Percentiles rank a stretch among this genome's conserved stretches.
Evolutionary conservation across 2,888 invertebrate species (phyloP).

Genomic region (Coremacera marginata): DNA sequence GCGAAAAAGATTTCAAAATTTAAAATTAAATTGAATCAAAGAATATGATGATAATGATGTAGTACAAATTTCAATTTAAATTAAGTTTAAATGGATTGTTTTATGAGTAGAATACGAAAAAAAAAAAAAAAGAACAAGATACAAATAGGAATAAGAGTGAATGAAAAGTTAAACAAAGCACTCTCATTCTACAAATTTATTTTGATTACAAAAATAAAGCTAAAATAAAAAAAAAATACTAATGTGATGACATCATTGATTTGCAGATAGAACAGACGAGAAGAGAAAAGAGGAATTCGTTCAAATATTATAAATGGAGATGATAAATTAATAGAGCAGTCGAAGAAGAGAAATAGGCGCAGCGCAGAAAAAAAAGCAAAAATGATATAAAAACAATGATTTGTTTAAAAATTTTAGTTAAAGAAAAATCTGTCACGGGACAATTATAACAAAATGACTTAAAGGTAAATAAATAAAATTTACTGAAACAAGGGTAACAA

Average conservation of each 20-base stretch:
- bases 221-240: background rate
- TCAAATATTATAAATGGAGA: background rate
- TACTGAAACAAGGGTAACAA: background rate
- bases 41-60: background rate
- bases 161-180: too few species aligned
- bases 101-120: background rate
- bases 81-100: too few species aligned
- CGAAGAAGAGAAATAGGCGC: background rate
- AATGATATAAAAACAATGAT: background rate
- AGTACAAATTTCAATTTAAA: background rate
- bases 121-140: background rate
- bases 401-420: too few species aligned
- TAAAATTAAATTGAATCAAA: background rate
- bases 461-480: background rate
- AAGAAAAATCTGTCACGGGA: too few species aligned
- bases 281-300: background rate
- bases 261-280: background rate
- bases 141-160: too few species aligned
- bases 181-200: background rate
- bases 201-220: conserved; percentile 3
- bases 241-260: conserved; percentile 4
- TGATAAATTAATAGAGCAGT: background rate
- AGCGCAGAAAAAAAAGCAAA: background rate
- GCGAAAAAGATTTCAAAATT: background rate
- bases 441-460: too few species aligned